Conservation (phyloP, 92 coral and sea anemone genomes). For the Pocillopora grandis region DNA sequence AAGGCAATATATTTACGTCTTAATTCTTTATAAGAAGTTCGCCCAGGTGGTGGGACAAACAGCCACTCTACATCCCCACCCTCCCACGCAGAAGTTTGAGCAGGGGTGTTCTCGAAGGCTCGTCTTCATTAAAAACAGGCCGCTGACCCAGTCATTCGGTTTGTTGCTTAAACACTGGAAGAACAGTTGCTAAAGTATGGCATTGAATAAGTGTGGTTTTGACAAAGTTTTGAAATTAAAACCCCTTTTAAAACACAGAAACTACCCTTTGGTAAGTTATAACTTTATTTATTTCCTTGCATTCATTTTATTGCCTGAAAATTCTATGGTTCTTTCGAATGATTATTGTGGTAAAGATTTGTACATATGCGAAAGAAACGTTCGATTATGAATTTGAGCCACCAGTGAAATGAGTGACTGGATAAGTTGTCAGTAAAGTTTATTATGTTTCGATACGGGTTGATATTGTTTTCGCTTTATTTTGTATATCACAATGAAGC, state of each 20-base stretch:
- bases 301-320: neutral
- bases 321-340: neutral
- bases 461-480: neutral
- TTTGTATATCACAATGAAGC: neutral
- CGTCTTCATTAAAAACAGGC: conserved; percentile 25
- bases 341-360: neutral
- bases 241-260: neutral
- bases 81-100: neutral
- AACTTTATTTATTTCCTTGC: neutral
- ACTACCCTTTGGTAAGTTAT: conserved; percentile 16
- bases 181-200: conserved; percentile 16
- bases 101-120: conserved; percentile 27
- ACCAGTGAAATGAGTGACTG: too few relatives aligned
- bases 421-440: too few relatives aligned
- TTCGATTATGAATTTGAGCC: too few relatives aligned
- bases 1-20: too few relatives aligned
- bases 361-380: too few relatives aligned
- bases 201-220: conserved; percentile 5
- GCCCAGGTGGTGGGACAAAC: too few relatives aligned
- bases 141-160: neutral
- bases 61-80: too few relatives aligned
- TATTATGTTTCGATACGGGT: neutral
- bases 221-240: conserved; percentile 1
- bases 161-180: conserved; percentile 6
- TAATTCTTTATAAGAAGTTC: too few relatives aligned